Percentiles rank a stretch among this genome's conserved stretches.
phyloP scores from a whole-genome alignment of 2,888 invertebrate genomes.

The Macrosiphum euphorbiae region DNA sequence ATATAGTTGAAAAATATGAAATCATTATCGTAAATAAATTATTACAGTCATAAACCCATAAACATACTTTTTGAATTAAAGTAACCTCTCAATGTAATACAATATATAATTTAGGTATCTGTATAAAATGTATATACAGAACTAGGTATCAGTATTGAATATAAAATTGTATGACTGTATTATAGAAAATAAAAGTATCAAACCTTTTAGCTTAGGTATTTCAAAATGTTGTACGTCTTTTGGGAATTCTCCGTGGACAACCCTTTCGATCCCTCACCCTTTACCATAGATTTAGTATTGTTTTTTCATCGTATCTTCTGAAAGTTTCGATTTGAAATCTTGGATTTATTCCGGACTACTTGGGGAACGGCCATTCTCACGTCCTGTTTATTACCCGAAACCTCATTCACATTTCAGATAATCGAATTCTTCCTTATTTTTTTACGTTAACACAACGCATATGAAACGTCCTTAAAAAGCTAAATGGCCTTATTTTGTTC shows the following conservation, averaged over 20 bases:
- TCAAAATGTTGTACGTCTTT: conserved; percentile 18
- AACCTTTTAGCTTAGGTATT: conserved; percentile 34
- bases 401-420: conserved; percentile 46
- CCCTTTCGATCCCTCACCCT: conserved; percentile 22
- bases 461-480: conserved; percentile 26
- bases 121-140: background rate
- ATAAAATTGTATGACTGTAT: conserved; percentile 26
- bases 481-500: background rate
- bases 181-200: background rate
- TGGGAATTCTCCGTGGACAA: conserved; percentile 33
- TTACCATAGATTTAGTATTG: conserved; percentile 13
- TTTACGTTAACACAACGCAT: conserved; percentile 2
- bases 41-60: background rate
- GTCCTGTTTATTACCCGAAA: conserved; percentile 42
- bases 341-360: conserved; percentile 6
- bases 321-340: conserved; percentile 39
- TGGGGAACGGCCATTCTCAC: background rate
- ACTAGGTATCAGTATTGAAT: background rate
- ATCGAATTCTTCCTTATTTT: conserved; percentile 40
- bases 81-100: background rate
- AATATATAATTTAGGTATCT: background rate
- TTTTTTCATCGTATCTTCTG: conserved; percentile 24
- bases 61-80: background rate
- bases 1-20: background rate
- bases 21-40: background rate